Evolutionary conservation across 2,797 vertebrate genomes (phyloP).

Genomic region (Nannoperca australis): DNA sequence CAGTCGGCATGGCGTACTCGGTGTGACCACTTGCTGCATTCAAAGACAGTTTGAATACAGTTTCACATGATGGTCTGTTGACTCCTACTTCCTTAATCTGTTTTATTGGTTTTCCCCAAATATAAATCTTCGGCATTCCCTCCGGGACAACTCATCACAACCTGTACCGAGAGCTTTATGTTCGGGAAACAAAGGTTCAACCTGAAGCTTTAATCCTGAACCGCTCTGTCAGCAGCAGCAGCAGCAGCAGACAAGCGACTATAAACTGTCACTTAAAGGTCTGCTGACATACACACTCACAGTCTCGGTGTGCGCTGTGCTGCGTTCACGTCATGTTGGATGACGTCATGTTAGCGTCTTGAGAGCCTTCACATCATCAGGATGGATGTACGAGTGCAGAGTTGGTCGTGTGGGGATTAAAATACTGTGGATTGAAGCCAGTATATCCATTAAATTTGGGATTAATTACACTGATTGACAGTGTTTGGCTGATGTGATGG

Average conservation of each 20-base stretch:
- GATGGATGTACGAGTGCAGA: background rate
- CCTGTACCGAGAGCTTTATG: background rate
- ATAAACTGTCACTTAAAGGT: background rate
- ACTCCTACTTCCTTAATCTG: slow-evolving; percentile 2
- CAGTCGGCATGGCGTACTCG: no score
- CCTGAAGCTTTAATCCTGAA: background rate
- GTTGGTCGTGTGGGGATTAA: background rate
- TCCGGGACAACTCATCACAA: slow-evolving; percentile 19
- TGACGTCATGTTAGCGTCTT: no score
- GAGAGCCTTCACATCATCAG: background rate
- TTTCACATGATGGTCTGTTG: slow-evolving; percentile 1
- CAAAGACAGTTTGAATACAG: no score
- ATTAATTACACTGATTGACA: background rate
- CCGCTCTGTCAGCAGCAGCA: background rate
- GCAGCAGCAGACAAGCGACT: background rate
- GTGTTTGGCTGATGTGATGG: background rate
- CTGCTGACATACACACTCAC: background rate
- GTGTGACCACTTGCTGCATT: slow-evolving; percentile 3
- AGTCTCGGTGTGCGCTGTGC: background rate
- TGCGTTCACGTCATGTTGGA: background rate
- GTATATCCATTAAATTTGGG: no score
- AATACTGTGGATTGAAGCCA: background rate
- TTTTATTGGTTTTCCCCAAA: slow-evolving; percentile 31
- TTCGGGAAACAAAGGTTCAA: slow-evolving; percentile 19
- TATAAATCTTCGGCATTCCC: slow-evolving; percentile 24